Evolutionary conservation across 2,888 invertebrate genomes (phyloP).

Genomic region (Boloria euphrosyne): DNA sequence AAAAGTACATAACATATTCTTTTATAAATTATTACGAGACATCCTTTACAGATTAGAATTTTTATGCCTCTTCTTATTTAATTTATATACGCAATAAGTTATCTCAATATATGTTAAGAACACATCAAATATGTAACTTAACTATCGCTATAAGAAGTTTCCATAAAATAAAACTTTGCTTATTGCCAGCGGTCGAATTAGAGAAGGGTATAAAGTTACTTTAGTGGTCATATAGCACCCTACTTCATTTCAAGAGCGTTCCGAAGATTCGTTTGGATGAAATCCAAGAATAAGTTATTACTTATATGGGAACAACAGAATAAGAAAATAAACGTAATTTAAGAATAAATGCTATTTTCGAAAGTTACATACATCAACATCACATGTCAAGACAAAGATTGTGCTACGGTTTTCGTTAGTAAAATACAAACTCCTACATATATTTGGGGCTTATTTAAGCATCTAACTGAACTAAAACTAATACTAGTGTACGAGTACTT

Average conservation of each 20-base stretch:
- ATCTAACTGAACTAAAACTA: too few species aligned
- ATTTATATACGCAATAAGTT: slow-evolving; percentile 33
- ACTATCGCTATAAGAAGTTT: slow-evolving; percentile 38
- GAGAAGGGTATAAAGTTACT: slow-evolving; percentile 46
- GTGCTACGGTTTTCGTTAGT: too few species aligned
- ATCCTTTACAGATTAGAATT: background rate
- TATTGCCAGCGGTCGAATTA: slow-evolving; percentile 46
- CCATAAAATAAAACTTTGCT: slow-evolving; percentile 48
- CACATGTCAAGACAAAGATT: too few species aligned
- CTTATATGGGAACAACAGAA: slow-evolving; percentile 1
- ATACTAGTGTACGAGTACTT: too few species aligned
- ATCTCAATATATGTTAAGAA: slow-evolving; percentile 39
- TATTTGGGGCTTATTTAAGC: too few species aligned
- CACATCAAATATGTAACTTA: slow-evolving; percentile 43
- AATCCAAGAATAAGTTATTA: slow-evolving; percentile 32
- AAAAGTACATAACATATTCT: background rate
- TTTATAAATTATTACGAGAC: background rate
- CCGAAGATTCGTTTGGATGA: slow-evolving; percentile 36
- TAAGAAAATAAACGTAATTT: background rate
- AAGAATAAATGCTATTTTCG: background rate
- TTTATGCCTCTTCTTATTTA: slow-evolving; percentile 1
- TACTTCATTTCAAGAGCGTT: slow-evolving; percentile 39
- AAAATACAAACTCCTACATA: too few species aligned
- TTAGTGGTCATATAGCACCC: slow-evolving; percentile 41
- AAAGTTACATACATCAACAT: background rate